Conservation (phyloP, 2,113 vertebrate genomes). For the Corythornis vintsioides region DNA sequence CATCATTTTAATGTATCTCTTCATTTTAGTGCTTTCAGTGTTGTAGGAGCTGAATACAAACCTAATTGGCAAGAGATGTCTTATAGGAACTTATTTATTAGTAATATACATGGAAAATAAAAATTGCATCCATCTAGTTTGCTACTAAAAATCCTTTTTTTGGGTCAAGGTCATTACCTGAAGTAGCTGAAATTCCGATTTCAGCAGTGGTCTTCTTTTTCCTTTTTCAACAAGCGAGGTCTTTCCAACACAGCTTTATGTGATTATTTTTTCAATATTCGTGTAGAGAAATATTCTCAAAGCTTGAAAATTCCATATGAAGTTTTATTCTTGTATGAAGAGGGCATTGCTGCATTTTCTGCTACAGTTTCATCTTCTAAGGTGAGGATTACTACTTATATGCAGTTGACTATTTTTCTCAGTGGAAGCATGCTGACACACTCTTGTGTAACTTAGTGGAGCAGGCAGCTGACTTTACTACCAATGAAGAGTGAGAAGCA, state of each 20-base stretch:
- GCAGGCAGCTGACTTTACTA: slow-evolving; percentile 66
- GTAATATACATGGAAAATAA: slow-evolving; percentile 43
- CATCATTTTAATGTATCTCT: slow-evolving; percentile 62
- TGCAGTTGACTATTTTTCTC: slow-evolving; percentile 65
- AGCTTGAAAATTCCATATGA: slow-evolving; percentile 63
- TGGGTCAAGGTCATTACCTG: slow-evolving; percentile 39
- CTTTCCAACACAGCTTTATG: slow-evolving; percentile 57
- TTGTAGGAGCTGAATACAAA: slow-evolving; percentile 54
- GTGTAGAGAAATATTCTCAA: slow-evolving; percentile 58
- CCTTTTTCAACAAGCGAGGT: slow-evolving; percentile 6
- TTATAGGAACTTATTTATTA: slow-evolving; percentile 71
- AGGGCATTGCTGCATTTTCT: slow-evolving; percentile 75
- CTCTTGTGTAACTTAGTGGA: slow-evolving; percentile 63
- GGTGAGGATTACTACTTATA: slow-evolving; percentile 61
- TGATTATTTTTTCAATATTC: slow-evolving; percentile 61
- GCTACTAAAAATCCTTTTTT: slow-evolving; percentile 67
- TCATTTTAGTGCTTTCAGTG: slow-evolving; percentile 62
- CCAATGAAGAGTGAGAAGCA: slow-evolving; percentile 68
- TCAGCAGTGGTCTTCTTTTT: background rate
- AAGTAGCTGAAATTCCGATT: slow-evolving; percentile 19
- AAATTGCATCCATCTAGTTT: slow-evolving; percentile 51
- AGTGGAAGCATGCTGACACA: slow-evolving; percentile 74
- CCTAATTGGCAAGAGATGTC: slow-evolving; percentile 58
- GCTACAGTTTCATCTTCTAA: slow-evolving; percentile 65
- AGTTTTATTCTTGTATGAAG: slow-evolving; percentile 70